Percentiles rank a stretch among this genome's conserved stretches.
Conservation (phyloP, 1,140 invertebrate species). For the Vollenhovia emeryi region DNA sequence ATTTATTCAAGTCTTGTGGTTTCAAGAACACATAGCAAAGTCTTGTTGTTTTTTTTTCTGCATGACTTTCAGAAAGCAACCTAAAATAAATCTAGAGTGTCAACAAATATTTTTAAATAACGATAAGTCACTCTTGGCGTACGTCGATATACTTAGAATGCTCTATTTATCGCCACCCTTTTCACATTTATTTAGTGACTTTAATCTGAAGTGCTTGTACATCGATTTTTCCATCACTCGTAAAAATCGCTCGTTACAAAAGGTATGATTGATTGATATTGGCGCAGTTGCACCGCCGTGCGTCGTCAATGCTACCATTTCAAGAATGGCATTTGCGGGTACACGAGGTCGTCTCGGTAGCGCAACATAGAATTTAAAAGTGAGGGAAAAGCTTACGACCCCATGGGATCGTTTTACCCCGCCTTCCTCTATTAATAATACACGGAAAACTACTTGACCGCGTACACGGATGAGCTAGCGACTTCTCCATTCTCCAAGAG, state of each 20-base stretch:
- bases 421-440: constrained; percentile 68
- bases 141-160: neutral
- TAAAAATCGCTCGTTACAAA: constrained; percentile 27
- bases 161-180: neutral
- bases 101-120: neutral
- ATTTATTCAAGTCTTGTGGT: neutral
- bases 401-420: constrained; percentile 64
- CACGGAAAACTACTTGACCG: constrained; percentile 55
- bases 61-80: neutral
- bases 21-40: neutral
- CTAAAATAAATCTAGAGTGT: neutral
- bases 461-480: neutral
- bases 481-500: neutral
- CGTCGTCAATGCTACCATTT: constrained; percentile 61
- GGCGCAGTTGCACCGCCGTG: neutral
- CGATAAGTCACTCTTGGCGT: neutral
- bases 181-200: neutral
- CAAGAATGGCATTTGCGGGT: constrained; percentile 65
- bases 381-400: constrained; percentile 64
- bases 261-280: constrained; percentile 40
- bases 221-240: constrained; percentile 10
- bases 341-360: constrained; percentile 48
- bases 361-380: constrained; percentile 54
- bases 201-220: neutral
- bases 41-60: neutral